Base-by-base conservation (phyloP, 2,888 invertebrate genomes). In the Tenthredo scrophulariae region DNA sequence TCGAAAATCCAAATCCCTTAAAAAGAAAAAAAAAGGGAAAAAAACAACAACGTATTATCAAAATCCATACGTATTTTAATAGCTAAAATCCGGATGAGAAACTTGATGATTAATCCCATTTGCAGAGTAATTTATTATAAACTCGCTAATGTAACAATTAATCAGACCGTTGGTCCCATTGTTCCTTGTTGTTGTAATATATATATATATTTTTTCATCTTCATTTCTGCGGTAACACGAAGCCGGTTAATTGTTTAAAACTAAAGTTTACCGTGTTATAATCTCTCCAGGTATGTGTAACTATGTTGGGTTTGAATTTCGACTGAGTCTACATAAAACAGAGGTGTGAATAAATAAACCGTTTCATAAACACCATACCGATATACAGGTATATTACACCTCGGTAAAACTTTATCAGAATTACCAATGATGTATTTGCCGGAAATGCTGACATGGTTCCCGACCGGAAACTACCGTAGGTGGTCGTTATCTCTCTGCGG, bases 351-450 rank as follows among this genome's bases (percentile, higher is more conserved):
- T 26, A 22, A 26, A 74, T 29, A 13, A n/a, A 40, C 15, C 10
- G 1, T n/a, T 0, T 5, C 10, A 43, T 72, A 43, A 40, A 72
- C 15, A 40, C 18, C 13, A 22, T 7, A 10, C 37, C 6, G 6
- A 37, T 2, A 67, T 67, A 67, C 15, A 29, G 9, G 5, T 22
- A 33, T 18, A 67, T 29, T 29, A 74, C 37, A 37, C 22, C 58
- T 10, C 37, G 85, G 86, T 88, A 88, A 88, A 91, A 91, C 90
- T 90, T 91, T 91, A 91, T 91, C 91, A 88, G 90, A 87, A 87
- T 37, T 37, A 37, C 88, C 91, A 89, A 91, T 91, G 91, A 91
- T 91, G 91, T 90, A 91, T 91, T 89, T 88, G 84, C 87, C 90
- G 91, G 91, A 91, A 91, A 90, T 87, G 89, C 87, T 88, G 85